Evolutionary conservation across 2,113 vertebrate genomes (phyloP).

Genomic region (Cyprinodon variegatus): DNA sequence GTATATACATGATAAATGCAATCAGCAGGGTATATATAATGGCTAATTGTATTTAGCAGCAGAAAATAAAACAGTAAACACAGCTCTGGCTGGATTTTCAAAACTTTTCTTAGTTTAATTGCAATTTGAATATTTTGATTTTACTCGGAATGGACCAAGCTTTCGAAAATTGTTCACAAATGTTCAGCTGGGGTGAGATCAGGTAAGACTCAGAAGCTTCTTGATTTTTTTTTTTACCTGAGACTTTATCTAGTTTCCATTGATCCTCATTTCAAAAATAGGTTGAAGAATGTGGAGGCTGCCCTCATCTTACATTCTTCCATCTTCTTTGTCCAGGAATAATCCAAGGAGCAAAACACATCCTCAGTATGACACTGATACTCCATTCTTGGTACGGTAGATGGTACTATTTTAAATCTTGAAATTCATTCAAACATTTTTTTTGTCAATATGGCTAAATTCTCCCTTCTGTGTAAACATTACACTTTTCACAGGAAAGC

Average conservation of each 20-base stretch:
- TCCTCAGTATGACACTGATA: neutral
- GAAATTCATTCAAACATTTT: neutral
- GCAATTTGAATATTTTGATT: too few species aligned
- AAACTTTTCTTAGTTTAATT: too few species aligned
- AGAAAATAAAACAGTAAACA: too few species aligned
- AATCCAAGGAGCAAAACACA: neutral
- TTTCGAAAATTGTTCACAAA: too few species aligned
- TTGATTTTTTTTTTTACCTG: too few species aligned
- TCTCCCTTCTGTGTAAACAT: neutral
- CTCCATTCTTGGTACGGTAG: neutral
- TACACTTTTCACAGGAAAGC: neutral
- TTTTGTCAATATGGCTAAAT: neutral
- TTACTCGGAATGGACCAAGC: too few species aligned
- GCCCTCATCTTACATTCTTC: neutral
- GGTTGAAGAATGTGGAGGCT: neutral
- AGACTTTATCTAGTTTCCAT: neutral
- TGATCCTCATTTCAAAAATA: neutral
- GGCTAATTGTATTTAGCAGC: too few species aligned
- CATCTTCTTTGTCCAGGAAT: neutral
- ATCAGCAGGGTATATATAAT: too few species aligned
- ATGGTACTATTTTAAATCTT: neutral
- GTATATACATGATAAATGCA: too few species aligned
- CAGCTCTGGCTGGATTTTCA: too few species aligned
- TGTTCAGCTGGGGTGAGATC: too few species aligned
- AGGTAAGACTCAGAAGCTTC: too few species aligned